Evolutionary conservation across 2,113 vertebrate genomes (phyloP).

Genomic region (Litocranius walleri): DNA sequence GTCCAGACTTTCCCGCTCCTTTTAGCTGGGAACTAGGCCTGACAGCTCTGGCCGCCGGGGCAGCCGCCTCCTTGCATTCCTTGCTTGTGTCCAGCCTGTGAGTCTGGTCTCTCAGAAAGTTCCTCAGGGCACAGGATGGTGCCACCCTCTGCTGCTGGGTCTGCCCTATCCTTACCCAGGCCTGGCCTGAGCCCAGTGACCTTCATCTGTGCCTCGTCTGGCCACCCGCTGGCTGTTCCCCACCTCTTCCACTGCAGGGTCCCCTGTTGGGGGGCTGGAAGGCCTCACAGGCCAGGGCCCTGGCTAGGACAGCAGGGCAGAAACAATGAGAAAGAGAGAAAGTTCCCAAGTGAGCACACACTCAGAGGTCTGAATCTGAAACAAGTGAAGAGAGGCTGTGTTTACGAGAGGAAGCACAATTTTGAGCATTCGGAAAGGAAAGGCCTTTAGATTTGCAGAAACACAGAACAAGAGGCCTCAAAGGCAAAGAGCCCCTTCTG

Average conservation of each 20-base stretch:
- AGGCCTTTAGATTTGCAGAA: background rate
- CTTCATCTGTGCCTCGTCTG: background rate
- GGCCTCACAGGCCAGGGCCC: background rate
- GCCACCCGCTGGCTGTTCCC: background rate
- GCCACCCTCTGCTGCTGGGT: background rate
- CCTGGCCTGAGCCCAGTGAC: background rate
- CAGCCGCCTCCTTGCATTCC: background rate
- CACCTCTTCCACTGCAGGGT: background rate
- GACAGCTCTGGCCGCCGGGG: background rate
- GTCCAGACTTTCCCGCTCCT: background rate
- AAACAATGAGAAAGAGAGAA: background rate
- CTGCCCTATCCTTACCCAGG: background rate
- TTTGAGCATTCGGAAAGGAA: background rate
- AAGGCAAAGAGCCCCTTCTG: background rate
- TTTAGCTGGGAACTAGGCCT: background rate
- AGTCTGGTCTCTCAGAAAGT: background rate
- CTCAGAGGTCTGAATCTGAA: background rate
- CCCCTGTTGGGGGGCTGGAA: background rate
- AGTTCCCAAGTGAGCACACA: background rate
- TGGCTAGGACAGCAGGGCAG: background rate
- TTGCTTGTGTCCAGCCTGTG: background rate
- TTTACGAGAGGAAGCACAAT: slow-evolving; percentile 24
- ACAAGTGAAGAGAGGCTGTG: background rate
- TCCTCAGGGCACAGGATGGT: background rate
- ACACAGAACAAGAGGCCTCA: background rate